Base-by-base conservation (phyloP, 1,140 invertebrate species). In the Papilio aristodemus region DNA sequence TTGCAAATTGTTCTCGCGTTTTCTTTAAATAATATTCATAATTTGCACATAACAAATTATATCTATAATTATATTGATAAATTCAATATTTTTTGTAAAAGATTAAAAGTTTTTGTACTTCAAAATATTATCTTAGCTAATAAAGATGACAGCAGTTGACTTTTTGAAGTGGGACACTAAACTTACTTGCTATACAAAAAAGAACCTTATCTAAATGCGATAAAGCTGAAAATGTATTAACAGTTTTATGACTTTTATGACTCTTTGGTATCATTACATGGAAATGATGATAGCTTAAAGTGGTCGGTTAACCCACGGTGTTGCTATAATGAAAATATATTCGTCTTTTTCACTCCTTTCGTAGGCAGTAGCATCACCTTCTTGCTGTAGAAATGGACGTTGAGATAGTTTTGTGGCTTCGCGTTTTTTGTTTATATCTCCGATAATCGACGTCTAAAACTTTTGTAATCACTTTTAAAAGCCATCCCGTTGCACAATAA, bases 401-500 rank as follows among this genome's bases (percentile, higher is more conserved):
- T 81, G 78, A 72, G 72, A 74, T 62, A 85, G 83, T 83, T 84
- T 81, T 78, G 79, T 77, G 78, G 77, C 74, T 80, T 85, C 75
- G 78, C 82, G 78, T 82, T 84, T 85, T 87, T 90, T 91, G 89
- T 91, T 91, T 91, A 91, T 90, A 91, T 89, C 83, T 84, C 67
- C 86, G 83, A 80, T 79, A 85, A 88, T 86, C 86, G 79, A 79
- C 83, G 74, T 75, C 77, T 74, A 81, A 90, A 91, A 91, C 87
- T 91, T 91, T 91, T 91, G 76, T 79, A 85, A 89, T 79, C 78
- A 89, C 78, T 91, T 89, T 90, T 77, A 89, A 88, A 91, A 83
- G 73, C 76, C 62, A 75, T 84, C 71, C 71, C 69, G 74, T 78
- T 70, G 71, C 74, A 80, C 75, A 81, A 87, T 76, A 70, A 89